Base-by-base conservation (phyloP, 2,113 vertebrate genomes). In the Galemys pyrenaicus region DNA sequence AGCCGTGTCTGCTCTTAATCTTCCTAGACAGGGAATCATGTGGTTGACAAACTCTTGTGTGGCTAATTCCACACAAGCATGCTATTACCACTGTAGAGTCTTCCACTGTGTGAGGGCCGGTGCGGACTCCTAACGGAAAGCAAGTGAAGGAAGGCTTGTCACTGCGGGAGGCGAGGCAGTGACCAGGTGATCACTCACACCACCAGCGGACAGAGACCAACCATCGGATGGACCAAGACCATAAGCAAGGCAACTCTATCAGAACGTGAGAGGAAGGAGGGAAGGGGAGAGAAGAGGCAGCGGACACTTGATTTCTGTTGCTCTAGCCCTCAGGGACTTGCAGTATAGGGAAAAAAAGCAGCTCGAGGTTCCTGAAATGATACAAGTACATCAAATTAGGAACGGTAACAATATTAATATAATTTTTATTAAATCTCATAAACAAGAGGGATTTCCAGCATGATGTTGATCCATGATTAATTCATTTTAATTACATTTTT, bases 401-500 rank as follows among this genome's bases (percentile, higher is more conserved):
- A 91, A 90, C 28, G 78, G 49, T 64, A 87, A 87, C 68, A 74
- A 83, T 92, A 78, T 84, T 86, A 95, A 93, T 88, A 92, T 37
- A 77, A 94, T 94, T 94, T 83, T 70, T 87, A 95, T 95, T 90
- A 92, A 91, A 74, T 91, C 95, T 82, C 93, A 92, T 70, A 92
- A 92, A 94, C 67, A 84, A 91, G 94, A 95, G 62, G 22, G 80
- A 91, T 88, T 95, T 94, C 78, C 39, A 88, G 54, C 62, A 94
- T 73, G 75, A 89, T 78, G 67, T 9, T 96, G 86, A 93, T 92
- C n/a, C 22, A 78, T 85, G 95, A 96, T 95, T 86, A 95, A 97
- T 95, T 94, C n/a, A 35, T 64, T 95, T 95, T 94, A 94, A 95
- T 96, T 94, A 84, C 84, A 83, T 85, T 95, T 96, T 92, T 90